A percentile compares a stretch with the other conserved stretches of the same genome.
Evolutionary conservation across 2,113 vertebrate species (phyloP).

Genomic region (Cyprinodon variegatus): DNA sequence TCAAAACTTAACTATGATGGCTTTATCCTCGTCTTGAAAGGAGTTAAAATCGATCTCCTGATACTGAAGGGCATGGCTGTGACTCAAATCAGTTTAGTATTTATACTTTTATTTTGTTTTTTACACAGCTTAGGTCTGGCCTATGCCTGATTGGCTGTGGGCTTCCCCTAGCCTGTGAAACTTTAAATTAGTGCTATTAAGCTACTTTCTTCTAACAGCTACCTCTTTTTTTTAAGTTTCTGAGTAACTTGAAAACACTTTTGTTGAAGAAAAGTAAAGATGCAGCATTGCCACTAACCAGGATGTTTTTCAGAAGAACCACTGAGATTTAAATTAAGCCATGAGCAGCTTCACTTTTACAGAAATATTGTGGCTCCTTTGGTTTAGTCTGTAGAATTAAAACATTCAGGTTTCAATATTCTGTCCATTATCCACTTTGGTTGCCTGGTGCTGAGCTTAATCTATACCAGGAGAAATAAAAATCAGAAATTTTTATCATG

Average conservation of each 20-base stretch:
- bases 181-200: not conserved
- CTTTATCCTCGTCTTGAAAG: not conserved
- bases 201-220: not conserved
- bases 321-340: no score
- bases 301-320: not conserved
- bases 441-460: not conserved
- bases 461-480: no score
- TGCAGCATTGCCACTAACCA: not conserved
- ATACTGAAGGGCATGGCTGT: not conserved
- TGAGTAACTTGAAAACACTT: not conserved
- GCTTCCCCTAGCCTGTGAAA: not conserved
- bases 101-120: not conserved
- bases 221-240: not conserved
- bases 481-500: no score
- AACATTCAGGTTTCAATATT: not conserved
- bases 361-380: not conserved
- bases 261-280: not conserved
- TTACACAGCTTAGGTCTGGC: not conserved
- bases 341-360: no score
- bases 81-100: not conserved
- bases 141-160: not conserved
- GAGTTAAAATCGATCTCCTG: not conserved
- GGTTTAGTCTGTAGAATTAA: not conserved
- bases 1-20: not conserved
- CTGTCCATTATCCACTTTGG: not conserved